These are phyloP conservation scores for Magallana nippona DNA, from an alignment of 2,888 invertebrate species.

Conservation along the genomic window DNA sequence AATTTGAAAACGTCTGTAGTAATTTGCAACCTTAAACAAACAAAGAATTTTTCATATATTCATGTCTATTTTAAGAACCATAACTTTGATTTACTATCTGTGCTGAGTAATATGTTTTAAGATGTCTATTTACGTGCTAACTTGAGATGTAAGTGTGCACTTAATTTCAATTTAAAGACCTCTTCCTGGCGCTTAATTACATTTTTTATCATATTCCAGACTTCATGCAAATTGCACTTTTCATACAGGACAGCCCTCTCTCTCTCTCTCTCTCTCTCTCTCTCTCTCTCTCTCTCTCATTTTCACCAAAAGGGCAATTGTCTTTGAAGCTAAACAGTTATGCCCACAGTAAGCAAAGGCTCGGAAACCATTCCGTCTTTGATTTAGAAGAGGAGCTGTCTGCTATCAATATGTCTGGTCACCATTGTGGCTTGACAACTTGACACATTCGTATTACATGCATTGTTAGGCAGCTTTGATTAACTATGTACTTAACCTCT, in stretches of 20 bases:
- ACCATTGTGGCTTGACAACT: no score
- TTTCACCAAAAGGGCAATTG: no score
- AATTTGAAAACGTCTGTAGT: background rate
- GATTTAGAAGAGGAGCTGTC: no score
- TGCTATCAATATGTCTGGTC: no score
- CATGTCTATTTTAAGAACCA: background rate
- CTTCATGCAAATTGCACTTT: background rate
- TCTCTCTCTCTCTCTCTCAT: background rate
- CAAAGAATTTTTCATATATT: background rate
- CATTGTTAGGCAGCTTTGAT: no score
- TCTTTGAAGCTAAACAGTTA: no score
- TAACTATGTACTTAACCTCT: no score
- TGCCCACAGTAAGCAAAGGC: no score
- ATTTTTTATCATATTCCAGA: conserved; percentile 13
- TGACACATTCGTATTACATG: no score
- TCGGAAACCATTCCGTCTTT: no score
- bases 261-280: background rate
- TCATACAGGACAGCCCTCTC: background rate
- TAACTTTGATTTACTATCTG: background rate
- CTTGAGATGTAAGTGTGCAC: background rate
- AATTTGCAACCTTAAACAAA: background rate
- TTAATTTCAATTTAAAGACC: conserved; percentile 7
- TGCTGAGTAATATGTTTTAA: background rate
- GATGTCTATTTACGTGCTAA: conserved; percentile 24
- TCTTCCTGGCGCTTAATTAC: conserved; percentile 28